phyloP scores from a whole-genome alignment of 2,113 vertebrate species.

The Lanius collurio region DNA sequence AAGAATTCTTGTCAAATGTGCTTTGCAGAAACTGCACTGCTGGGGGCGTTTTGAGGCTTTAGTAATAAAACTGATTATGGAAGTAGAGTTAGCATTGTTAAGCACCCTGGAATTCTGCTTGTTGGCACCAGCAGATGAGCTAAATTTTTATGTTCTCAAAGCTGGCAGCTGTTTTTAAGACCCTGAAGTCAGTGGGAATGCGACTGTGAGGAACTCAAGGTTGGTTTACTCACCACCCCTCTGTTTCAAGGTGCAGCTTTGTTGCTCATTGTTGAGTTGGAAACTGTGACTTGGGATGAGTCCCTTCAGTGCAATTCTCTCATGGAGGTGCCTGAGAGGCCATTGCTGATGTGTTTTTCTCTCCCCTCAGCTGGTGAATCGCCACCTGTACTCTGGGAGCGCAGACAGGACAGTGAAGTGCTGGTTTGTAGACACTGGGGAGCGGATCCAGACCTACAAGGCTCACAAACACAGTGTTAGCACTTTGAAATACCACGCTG shows the following conservation, averaged over 20 bases:
- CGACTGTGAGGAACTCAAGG: accelerated
- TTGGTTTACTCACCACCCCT: not conserved
- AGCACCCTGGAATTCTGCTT: not conserved
- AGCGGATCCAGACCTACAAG: constrained; percentile 73
- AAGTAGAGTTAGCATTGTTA: not conserved
- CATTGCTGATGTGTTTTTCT: not conserved
- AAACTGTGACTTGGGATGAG: not conserved
- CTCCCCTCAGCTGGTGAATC: constrained; percentile 75
- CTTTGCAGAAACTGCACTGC: not conserved
- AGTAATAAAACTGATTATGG: not conserved
- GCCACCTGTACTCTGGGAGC: constrained; percentile 78
- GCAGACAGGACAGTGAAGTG: constrained; percentile 79
- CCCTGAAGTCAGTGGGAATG: not conserved
- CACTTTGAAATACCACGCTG: constrained; percentile 78
- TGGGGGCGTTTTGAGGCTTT: not conserved
- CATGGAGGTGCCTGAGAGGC: accelerated
- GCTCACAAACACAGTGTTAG: constrained; percentile 81
- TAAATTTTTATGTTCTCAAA: not conserved
- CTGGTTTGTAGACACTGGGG: constrained; percentile 77
- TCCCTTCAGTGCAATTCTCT: not conserved
- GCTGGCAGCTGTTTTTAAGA: not conserved
- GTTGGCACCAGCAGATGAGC: not conserved
- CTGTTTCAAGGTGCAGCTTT: not conserved
- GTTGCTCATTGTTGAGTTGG: not conserved
- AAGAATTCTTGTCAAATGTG: not conserved